Conservation (phyloP, 2,113 vertebrate species). For the Dinomys branickii region DNA sequence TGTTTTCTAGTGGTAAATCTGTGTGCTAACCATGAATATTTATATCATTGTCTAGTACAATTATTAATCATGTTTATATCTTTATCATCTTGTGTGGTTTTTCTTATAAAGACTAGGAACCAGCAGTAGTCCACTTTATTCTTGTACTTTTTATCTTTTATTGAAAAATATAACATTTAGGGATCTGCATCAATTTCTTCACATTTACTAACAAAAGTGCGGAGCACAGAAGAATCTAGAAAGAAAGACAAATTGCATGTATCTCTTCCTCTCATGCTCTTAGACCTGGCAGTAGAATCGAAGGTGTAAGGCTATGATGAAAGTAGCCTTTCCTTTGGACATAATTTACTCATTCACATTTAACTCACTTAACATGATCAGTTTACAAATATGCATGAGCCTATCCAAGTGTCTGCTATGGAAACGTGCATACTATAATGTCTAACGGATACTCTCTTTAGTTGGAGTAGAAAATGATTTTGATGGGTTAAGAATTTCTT, state of each 20-base stretch:
- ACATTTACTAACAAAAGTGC: slow-evolving; percentile 3
- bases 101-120: background rate
- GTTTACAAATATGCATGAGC: slow-evolving; percentile 40
- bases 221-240: slow-evolving; percentile 7
- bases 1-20: slow-evolving; percentile 11
- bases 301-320: background rate
- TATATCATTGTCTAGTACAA: background rate
- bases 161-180: background rate
- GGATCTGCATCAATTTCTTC: background rate
- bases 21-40: background rate
- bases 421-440: background rate
- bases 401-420: background rate
- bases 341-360: slow-evolving; percentile 33
- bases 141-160: background rate
- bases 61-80: background rate
- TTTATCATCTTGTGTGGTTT: slow-evolving; percentile 9
- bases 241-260: background rate
- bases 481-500: slow-evolving; percentile 26
- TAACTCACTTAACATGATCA: slow-evolving; percentile 45
- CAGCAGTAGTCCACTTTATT: background rate
- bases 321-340: background rate
- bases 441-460: slow-evolving; percentile 17
- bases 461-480: slow-evolving; percentile 45
- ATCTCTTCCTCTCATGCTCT: background rate
- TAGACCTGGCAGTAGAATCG: background rate